Evolutionary conservation across 2,113 vertebrate genomes (phyloP).

Genomic region (Rhipidura dahli): DNA sequence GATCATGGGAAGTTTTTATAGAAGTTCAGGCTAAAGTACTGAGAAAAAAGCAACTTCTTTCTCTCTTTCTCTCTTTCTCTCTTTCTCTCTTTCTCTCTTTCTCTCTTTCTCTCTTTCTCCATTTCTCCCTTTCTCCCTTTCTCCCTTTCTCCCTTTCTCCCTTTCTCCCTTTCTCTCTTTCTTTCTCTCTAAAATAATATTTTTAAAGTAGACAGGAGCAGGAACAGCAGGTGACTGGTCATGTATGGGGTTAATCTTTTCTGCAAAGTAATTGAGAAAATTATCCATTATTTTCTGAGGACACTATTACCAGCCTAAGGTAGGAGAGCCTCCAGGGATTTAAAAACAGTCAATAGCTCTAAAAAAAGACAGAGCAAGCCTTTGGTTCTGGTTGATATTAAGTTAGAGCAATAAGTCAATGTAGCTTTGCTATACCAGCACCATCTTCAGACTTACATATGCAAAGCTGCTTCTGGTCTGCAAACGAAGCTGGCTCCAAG

Average conservation of each 20-base stretch:
- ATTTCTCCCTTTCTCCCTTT: no score
- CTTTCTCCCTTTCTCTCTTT: no score
- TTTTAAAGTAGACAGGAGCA: background rate
- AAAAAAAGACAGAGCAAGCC: background rate
- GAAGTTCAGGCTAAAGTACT: background rate
- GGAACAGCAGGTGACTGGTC: background rate
- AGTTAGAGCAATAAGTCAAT: background rate
- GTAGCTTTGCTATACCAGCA: background rate
- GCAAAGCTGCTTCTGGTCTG: background rate
- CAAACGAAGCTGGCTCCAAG: background rate
- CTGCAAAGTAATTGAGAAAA: constrained; percentile 13
- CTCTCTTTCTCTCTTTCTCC: no score
- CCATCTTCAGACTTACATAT: background rate
- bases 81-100: no score
- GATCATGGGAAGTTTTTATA: background rate
- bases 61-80: no score
- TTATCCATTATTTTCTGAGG: background rate
- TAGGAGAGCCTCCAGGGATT: background rate
- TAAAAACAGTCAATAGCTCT: constrained; percentile 27
- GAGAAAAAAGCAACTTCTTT: background rate
- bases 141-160: no score
- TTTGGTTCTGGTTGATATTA: background rate
- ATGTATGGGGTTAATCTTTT: background rate
- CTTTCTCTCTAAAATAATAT: background rate
- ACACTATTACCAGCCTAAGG: background rate